A percentile compares a stretch with the other conserved stretches of the same genome.
phyloP scores from a whole-genome alignment of 92 coral and sea anemone species.

The Zoanthus gigantus region DNA sequence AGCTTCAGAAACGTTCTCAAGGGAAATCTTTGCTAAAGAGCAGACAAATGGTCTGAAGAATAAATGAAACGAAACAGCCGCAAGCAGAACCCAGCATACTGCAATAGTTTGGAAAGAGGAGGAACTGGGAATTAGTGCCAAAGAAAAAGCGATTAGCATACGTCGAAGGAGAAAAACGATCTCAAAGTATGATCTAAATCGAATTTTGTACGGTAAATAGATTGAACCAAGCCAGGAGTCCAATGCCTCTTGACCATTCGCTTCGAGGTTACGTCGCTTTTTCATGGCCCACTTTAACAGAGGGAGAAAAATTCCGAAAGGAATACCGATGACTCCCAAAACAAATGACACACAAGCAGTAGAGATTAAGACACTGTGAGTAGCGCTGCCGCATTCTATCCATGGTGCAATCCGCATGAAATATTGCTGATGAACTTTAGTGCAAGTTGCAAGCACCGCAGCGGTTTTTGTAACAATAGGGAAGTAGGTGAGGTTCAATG shows the following conservation, averaged over 20 bases:
- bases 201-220: constrained; percentile 48
- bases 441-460: constrained; percentile 63
- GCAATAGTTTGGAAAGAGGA: constrained; percentile 70
- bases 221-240: constrained; percentile 61
- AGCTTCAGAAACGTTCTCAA: constrained; percentile 64
- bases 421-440: constrained; percentile 11
- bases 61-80: constrained; percentile 61
- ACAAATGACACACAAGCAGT: constrained; percentile 57
- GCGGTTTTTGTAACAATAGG: constrained; percentile 69
- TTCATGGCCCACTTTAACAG: constrained; percentile 46
- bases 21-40: constrained; percentile 17
- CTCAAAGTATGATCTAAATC: constrained; percentile 58
- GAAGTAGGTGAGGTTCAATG: constrained; percentile 66
- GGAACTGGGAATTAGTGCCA: constrained; percentile 65
- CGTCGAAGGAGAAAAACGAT: constrained; percentile 65
- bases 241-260: constrained; percentile 25
- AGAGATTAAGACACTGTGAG: constrained; percentile 30
- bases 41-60: constrained; percentile 53
- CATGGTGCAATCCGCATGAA: constrained; percentile 67
- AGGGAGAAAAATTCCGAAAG: constrained; percentile 60
- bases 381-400: constrained; percentile 57
- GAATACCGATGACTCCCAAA: constrained; percentile 61
- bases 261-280: constrained; percentile 4
- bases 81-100: constrained; percentile 53
- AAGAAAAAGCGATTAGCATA: constrained; percentile 68